Conservation (phyloP, 1,140 invertebrate species). For the Epicauta chinensis region DNA sequence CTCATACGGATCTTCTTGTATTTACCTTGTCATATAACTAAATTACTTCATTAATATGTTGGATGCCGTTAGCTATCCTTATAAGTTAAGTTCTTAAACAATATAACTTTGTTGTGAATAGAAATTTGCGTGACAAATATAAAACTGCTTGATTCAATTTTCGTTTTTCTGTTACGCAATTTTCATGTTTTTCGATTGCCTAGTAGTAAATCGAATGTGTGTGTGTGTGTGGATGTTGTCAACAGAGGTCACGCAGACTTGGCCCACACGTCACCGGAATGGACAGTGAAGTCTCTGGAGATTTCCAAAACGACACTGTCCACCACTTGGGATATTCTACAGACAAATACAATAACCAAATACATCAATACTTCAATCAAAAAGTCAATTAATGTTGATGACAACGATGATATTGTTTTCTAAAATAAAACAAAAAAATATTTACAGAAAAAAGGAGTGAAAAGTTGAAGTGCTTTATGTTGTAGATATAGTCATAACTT, state of each 20-base stretch:
- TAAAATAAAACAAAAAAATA: too few species aligned
- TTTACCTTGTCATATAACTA: slow-evolving; percentile 41
- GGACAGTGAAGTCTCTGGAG: slow-evolving; percentile 20
- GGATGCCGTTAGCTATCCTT: background rate
- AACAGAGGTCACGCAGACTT: slow-evolving; percentile 20
- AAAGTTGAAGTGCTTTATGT: slow-evolving; percentile 11
- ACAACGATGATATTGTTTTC: too few species aligned
- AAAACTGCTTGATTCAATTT: too few species aligned
- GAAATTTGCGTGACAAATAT: too few species aligned
- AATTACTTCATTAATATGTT: slow-evolving; percentile 39
- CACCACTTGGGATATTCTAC: slow-evolving; percentile 17
- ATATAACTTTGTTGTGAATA: too few species aligned
- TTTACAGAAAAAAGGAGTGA: too few species aligned
- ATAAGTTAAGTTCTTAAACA: too few species aligned
- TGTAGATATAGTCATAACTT: slow-evolving; percentile 40
- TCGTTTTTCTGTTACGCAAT: too few species aligned
- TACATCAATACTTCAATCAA: slow-evolving; percentile 1
- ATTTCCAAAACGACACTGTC: slow-evolving; percentile 20
- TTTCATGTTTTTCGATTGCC: too few species aligned
- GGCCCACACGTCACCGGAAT: slow-evolving; percentile 22
- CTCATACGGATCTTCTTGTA: slow-evolving; percentile 37
- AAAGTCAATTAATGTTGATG: background rate
- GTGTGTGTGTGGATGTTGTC: slow-evolving; percentile 17
- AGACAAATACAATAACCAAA: slow-evolving; percentile 9
- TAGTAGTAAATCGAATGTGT: too few species aligned